Percentiles rank a stretch among this genome's conserved stretches.
These are phyloP conservation scores for Dryadula phaetusa DNA, from an alignment of 2,888 invertebrate genomes.

Conservation along the genomic window DNA sequence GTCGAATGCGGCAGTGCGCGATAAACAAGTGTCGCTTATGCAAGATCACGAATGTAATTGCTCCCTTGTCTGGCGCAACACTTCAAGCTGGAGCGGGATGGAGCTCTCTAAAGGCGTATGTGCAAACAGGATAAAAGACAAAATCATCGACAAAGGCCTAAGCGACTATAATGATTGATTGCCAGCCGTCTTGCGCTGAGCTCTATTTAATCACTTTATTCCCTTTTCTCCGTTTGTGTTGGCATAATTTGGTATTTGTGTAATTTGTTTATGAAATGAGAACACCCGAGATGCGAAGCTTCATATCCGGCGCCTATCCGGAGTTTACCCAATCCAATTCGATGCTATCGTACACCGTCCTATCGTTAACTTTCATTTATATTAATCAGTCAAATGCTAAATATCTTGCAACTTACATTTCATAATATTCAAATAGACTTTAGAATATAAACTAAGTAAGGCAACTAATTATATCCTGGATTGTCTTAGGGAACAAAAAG, in stretches of 20 bases:
- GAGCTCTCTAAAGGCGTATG: constrained; percentile 52
- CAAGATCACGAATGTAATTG: constrained; percentile 86
- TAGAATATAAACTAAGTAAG: no score
- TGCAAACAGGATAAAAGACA: constrained; percentile 62
- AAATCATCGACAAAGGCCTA: constrained; percentile 74
- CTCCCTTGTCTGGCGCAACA: constrained; percentile 84
- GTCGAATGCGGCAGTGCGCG: constrained; percentile 81
- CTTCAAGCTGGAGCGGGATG: constrained; percentile 79
- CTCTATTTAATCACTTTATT: constrained; percentile 86
- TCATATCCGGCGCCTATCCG: constrained; percentile 74
- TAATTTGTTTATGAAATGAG: constrained; percentile 83
- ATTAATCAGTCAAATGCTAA: constrained; percentile 20
- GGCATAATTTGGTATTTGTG: constrained; percentile 83
- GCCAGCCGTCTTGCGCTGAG: constrained; percentile 83
- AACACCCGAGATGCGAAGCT: constrained; percentile 68
- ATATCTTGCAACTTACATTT: not conserved
- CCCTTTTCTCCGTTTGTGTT: constrained; percentile 84
- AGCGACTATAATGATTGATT: constrained; percentile 85
- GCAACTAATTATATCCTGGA: no score
- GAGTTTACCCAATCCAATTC: constrained; percentile 63
- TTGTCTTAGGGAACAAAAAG: no score
- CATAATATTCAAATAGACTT: no score
- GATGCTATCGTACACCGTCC: constrained; percentile 68
- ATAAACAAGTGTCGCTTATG: constrained; percentile 85
- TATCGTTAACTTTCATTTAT: constrained; percentile 35